Conservation (phyloP, 2,888 invertebrate species). For the Clivina fossor region DNA sequence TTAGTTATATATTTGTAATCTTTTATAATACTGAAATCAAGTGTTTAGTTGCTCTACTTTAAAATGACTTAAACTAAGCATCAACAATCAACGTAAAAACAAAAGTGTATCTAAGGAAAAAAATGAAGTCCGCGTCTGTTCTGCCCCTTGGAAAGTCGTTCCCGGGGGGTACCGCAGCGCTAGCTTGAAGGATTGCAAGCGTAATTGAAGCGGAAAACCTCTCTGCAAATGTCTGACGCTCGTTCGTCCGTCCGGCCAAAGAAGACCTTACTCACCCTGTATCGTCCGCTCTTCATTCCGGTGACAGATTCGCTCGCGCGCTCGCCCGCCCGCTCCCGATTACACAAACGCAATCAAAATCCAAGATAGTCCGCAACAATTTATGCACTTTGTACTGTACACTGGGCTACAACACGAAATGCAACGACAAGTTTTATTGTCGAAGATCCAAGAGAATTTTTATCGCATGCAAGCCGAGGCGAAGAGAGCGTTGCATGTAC, state of each 20-base stretch:
- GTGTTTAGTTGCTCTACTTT: too few relatives aligned
- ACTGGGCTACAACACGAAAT: too few relatives aligned
- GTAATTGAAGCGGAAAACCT: slow-evolving; percentile 47
- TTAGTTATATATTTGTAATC: too few relatives aligned
- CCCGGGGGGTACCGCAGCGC: slow-evolving; percentile 43
- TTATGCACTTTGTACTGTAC: slow-evolving; percentile 34
- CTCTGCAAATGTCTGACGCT: slow-evolving; percentile 40
- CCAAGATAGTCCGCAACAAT: slow-evolving; percentile 21
- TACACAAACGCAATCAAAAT: slow-evolving; percentile 10
- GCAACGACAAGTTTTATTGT: slow-evolving; percentile 35
- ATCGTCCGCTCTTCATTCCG: slow-evolving; percentile 1
- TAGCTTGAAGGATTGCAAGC: slow-evolving; percentile 46
- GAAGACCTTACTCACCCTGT: not conserved
- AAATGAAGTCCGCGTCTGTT: slow-evolving; percentile 53
- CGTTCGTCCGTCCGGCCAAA: slow-evolving; percentile 9
- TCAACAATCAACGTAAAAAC: too few relatives aligned
- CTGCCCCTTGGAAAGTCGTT: slow-evolving; percentile 42
- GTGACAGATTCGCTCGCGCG: slow-evolving; percentile 26
- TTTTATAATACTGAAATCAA: too few relatives aligned
- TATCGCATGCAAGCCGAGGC: slow-evolving; percentile 49
- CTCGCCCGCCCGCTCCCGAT: slow-evolving; percentile 10
- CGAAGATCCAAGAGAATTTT: slow-evolving; percentile 50
- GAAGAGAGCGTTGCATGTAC: slow-evolving; percentile 16
- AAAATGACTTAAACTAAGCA: too few relatives aligned
- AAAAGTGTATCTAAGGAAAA: too few relatives aligned